Evolutionary conservation across 2,797 vertebrate species (phyloP).

Genomic region (Fistularia commersonii): DNA sequence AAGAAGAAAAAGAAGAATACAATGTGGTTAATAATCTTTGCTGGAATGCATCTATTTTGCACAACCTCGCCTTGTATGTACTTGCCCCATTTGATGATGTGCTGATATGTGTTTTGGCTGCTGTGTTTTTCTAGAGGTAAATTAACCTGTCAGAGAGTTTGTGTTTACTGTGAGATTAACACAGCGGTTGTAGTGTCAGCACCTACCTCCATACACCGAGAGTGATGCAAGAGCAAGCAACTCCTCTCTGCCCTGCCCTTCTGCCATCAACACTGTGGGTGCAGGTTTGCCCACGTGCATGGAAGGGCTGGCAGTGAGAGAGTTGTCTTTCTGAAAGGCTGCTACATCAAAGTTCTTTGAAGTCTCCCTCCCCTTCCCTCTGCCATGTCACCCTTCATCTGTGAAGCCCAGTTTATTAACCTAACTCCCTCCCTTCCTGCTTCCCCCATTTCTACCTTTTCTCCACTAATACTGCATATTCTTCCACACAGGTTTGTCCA

Average conservation of each 20-base stretch:
- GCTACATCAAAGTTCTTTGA: slow-evolving; percentile 76
- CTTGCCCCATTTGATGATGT: slow-evolving; percentile 46
- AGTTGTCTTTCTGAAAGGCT: slow-evolving; percentile 66
- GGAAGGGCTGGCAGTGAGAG: slow-evolving; percentile 38
- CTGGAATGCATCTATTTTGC: too few relatives aligned
- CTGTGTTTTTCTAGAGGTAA: slow-evolving; percentile 69
- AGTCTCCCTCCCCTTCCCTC: slow-evolving; percentile 59
- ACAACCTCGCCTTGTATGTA: too few relatives aligned
- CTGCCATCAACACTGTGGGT: slow-evolving; percentile 40
- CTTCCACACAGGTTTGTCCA: slow-evolving; percentile 21
- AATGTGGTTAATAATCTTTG: too few relatives aligned
- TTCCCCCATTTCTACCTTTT: slow-evolving; percentile 20
- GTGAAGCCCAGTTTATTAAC: slow-evolving; percentile 56
- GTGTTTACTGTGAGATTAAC: slow-evolving; percentile 70
- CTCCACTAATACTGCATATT: slow-evolving; percentile 34
- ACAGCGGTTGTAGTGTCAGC: slow-evolving; percentile 66
- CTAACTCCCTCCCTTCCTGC: slow-evolving; percentile 23
- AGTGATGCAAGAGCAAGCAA: slow-evolving; percentile 79
- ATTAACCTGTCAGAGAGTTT: slow-evolving; percentile 75
- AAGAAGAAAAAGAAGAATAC: too few relatives aligned
- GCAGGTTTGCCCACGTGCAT: slow-evolving; percentile 4
- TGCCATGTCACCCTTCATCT: slow-evolving; percentile 56
- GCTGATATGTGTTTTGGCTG: slow-evolving; percentile 63
- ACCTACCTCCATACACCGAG: slow-evolving; percentile 57
- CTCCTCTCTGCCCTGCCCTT: slow-evolving; percentile 59